Evolutionary conservation across 1,140 invertebrate genomes (phyloP).

Genomic region (Octopus bimaculoides): DNA sequence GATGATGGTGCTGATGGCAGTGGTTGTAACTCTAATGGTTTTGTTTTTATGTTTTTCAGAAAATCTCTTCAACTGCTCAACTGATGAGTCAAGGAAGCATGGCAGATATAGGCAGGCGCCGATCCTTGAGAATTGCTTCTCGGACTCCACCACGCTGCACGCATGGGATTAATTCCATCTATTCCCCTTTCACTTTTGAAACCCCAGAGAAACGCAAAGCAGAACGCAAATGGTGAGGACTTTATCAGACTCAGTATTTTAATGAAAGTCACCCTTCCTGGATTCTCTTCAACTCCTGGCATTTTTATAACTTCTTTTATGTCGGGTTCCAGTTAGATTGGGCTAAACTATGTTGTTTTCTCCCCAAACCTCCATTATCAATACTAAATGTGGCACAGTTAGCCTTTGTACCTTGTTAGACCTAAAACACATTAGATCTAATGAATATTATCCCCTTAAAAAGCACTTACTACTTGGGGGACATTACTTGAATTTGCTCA

Average conservation of each 20-base stretch:
- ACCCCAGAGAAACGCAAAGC: slow-evolving; percentile 26
- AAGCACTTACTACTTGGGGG: no score
- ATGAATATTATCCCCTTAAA: no score
- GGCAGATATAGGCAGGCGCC: not conserved
- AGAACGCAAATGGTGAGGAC: slow-evolving; percentile 16
- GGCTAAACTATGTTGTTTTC: no score
- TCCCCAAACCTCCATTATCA: no score
- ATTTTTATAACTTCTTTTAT: no score
- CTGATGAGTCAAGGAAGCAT: slow-evolving; percentile 2
- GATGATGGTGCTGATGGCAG: not conserved
- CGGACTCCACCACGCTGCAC: slow-evolving; percentile 13
- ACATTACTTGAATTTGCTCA: no score
- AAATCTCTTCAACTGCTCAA: not conserved
- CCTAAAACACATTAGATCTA: no score
- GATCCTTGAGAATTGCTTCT: not conserved
- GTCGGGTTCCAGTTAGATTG: no score
- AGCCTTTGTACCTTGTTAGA: no score
- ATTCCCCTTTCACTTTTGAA: slow-evolving; percentile 38
- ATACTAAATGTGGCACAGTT: no score
- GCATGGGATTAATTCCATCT: slow-evolving; percentile 29
- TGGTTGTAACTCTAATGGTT: not conserved
- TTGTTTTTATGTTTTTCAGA: not conserved
- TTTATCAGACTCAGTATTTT: not conserved
- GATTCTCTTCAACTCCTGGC: no score
- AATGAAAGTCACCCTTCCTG: not conserved